phyloP scores from a whole-genome alignment of 2,797 vertebrate species.

The Lateolabrax maculatus region DNA sequence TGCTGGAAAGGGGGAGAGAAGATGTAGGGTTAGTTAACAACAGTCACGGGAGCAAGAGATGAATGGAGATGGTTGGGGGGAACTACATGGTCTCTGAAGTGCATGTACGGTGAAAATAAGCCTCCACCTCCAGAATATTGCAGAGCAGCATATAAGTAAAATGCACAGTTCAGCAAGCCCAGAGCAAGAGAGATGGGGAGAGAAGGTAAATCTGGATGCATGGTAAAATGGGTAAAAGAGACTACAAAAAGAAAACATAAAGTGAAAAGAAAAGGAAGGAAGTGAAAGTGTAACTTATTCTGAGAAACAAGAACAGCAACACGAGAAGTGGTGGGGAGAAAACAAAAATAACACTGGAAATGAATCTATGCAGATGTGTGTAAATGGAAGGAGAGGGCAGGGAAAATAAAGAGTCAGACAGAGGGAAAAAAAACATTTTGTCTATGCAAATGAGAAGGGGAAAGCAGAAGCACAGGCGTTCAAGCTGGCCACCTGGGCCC shows the following conservation, averaged over 20 bases:
- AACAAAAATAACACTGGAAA: constrained; percentile 57
- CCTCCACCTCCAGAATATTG: constrained; percentile 68
- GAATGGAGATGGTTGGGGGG: constrained; percentile 59
- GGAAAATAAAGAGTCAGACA: constrained; percentile 51
- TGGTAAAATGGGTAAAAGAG: neutral
- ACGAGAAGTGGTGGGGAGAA: constrained; percentile 8
- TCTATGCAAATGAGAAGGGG: constrained; percentile 72
- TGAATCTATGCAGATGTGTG: constrained; percentile 39
- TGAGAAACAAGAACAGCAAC: constrained; percentile 37
- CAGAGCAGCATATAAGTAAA: constrained; percentile 72
- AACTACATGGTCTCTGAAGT: constrained; percentile 61
- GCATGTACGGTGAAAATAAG: constrained; percentile 67
- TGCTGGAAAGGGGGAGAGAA: constrained; percentile 7
- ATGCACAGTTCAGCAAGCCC: constrained; percentile 78
- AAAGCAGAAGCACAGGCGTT: constrained; percentile 56
- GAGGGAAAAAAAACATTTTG: constrained; percentile 62
- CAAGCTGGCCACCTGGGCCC: constrained; percentile 74
- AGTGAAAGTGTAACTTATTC: constrained; percentile 49
- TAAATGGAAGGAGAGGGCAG: constrained; percentile 51
- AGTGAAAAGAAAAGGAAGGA: constrained; percentile 34
- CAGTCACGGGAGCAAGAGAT: constrained; percentile 53
- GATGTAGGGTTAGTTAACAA: constrained; percentile 41
- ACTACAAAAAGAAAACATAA: constrained; percentile 56
- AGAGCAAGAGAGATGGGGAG: constrained; percentile 55
- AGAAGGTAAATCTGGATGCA: constrained; percentile 57